A percentile compares a stretch with the other conserved stretches of the same genome.
Evolutionary conservation across 1,140 invertebrate genomes (phyloP).

Genomic region (Pararge aegeria): DNA sequence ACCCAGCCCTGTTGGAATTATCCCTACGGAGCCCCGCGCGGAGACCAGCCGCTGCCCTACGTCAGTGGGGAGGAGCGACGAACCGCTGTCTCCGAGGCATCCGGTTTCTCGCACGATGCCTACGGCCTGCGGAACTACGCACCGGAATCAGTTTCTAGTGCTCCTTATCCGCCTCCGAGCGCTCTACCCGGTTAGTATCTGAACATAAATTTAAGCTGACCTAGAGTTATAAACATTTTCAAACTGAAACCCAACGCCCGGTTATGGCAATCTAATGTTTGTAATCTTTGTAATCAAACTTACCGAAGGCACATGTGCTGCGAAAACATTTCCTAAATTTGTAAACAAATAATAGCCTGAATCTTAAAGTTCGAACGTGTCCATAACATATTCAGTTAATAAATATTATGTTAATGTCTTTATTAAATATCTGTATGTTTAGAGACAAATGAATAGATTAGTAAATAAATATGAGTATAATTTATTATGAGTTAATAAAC

Average conservation of each 20-base stretch:
- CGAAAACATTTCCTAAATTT: constrained; percentile 62
- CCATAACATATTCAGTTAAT: neutral
- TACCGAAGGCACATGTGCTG: constrained; percentile 55
- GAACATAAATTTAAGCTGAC: neutral
- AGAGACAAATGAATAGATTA: constrained; percentile 50
- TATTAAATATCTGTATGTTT: constrained; percentile 17
- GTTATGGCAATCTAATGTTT: constrained; percentile 46
- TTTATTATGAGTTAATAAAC: constrained; percentile 68
- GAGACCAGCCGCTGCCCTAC: constrained; percentile 84
- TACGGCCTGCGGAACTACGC: constrained; percentile 89
- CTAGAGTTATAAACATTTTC: constrained; percentile 16
- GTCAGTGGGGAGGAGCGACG: constrained; percentile 85
- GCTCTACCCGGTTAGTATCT: constrained; percentile 70
- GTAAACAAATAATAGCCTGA: constrained; percentile 47
- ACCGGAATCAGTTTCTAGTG: constrained; percentile 87
- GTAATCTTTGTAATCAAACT: constrained; percentile 55
- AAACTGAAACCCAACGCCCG: constrained; percentile 34
- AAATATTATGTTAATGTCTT: constrained; percentile 24
- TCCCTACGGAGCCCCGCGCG: constrained; percentile 83
- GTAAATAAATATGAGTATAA: constrained; percentile 41
- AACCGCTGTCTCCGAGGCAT: constrained; percentile 83
- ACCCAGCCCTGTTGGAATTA: constrained; percentile 88
- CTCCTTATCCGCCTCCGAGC: constrained; percentile 90
- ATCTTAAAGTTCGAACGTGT: constrained; percentile 13
- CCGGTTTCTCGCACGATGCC: constrained; percentile 86